Base-by-base conservation (phyloP, 1,140 invertebrate species). In the Pogonomyrmex barbatus region DNA sequence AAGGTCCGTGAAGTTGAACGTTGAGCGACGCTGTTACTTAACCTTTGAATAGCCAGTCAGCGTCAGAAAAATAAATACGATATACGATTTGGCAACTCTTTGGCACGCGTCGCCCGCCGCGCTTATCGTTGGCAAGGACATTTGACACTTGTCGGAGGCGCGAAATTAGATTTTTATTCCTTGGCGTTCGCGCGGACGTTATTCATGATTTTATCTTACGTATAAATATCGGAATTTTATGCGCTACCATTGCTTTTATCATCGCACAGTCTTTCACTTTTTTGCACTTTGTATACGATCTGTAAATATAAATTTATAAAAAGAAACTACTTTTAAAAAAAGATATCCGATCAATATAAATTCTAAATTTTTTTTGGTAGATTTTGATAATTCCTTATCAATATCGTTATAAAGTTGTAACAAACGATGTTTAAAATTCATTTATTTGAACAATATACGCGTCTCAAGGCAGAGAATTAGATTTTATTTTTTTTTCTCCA, bases 81-180 rank as follows among this genome's bases (percentile, higher is more conserved):
- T 81, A 33, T 68, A 33, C 8, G 58, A 63, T 85, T 85, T 50
- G 62, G 58, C 58, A 81, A 56, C 36, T 30, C 9, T 6, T 42
- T 54, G 50, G 50, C 50, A 68, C 24, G 36, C n/a, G n/a, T 67
- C 33, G 12, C 6, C 14, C 12, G 8, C 17, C 30, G 45, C 24
- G 56, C 14, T 47, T 36, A 65, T 83, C 24, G 24, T 62, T 85
- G 75, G 63, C 65, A 86, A 65, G 39, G 54, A 79, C 12, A 81
- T 54, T 79, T 70, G 63, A 79, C 76, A 81, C 63, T 79, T 86
- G 76, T 86, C 77, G 45, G 65, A 81, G 14, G 45, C 39, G 52
- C 54, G 36, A 79, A 86, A 79, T 79, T 68, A 68, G 52, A 85
- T 85, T 79, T 85, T 78, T 17, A 81, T 86, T 86, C 76, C 70